phyloP scores from a whole-genome alignment of 2,888 invertebrate species.

The Imbricaverruca yamaguchii region DNA sequence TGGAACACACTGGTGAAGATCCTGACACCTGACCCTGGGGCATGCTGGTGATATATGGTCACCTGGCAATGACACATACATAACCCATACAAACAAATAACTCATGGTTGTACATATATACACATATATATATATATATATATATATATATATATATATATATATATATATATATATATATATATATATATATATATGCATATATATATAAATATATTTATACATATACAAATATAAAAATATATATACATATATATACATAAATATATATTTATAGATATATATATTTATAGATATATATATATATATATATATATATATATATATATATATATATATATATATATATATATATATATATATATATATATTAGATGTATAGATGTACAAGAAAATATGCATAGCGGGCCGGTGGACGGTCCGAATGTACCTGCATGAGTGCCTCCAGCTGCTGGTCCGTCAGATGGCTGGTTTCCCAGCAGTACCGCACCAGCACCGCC shows the following conservation, averaged over 20 bases:
- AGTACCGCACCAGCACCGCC: background rate
- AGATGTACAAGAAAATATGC: constrained; percentile 7
- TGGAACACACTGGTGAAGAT: background rate
- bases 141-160: no score
- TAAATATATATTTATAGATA: background rate
- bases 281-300: constrained; percentile 15
- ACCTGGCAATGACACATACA: no score
- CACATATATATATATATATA: no score
- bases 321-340: constrained; percentile 23
- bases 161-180: no score
- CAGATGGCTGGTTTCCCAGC: background rate
- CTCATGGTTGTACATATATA: no score
- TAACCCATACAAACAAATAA: no score
- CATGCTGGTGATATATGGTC: no score
- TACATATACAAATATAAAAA: constrained; percentile 13
- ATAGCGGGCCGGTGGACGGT: background rate
- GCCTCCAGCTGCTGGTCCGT: no score
- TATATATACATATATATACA: constrained; percentile 11
- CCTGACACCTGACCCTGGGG: no score
- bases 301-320: background rate
- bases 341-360: constrained; percentile 23
- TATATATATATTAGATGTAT: constrained; percentile 22
- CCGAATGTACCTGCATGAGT: background rate
- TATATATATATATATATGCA: no score
- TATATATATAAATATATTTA: constrained; percentile 14